Evolutionary conservation across 2,113 vertebrate genomes (phyloP).

Genomic region (Cichladusa arquata): DNA sequence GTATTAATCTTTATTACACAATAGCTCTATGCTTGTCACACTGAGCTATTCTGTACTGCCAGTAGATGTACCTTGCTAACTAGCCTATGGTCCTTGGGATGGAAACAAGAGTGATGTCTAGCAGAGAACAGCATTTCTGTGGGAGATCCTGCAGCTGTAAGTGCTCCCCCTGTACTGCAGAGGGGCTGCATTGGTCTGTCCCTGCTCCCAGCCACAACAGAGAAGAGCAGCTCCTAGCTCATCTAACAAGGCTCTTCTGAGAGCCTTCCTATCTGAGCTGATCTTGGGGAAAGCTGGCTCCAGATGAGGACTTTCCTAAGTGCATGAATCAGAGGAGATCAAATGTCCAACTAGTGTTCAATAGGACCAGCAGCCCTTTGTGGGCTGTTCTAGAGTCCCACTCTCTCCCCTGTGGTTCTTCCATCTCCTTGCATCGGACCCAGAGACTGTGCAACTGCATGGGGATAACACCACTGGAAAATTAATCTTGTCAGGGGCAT

Average conservation of each 20-base stretch:
- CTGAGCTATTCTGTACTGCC: accelerated
- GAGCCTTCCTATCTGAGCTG: not conserved
- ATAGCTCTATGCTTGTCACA: not conserved
- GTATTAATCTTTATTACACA: not conserved
- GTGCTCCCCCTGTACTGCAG: not conserved
- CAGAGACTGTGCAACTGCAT: not conserved
- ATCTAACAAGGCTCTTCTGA: not conserved
- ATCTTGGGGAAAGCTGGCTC: not conserved
- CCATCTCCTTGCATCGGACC: not conserved
- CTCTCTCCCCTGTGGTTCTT: not conserved
- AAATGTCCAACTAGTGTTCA: not conserved
- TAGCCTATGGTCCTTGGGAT: not conserved
- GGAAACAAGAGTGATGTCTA: not conserved
- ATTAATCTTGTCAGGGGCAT: not conserved
- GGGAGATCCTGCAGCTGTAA: not conserved
- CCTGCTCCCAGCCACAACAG: not conserved
- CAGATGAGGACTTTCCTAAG: not conserved
- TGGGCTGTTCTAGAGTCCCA: not conserved
- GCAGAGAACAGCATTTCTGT: not conserved
- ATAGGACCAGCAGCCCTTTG: accelerated
- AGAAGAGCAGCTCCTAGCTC: not conserved
- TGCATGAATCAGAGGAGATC: not conserved
- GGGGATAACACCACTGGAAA: not conserved
- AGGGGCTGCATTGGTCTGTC: not conserved
- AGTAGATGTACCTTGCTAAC: not conserved